phyloP scores from a whole-genome alignment of 2,888 invertebrate species.

The Endomychus coccineus region DNA sequence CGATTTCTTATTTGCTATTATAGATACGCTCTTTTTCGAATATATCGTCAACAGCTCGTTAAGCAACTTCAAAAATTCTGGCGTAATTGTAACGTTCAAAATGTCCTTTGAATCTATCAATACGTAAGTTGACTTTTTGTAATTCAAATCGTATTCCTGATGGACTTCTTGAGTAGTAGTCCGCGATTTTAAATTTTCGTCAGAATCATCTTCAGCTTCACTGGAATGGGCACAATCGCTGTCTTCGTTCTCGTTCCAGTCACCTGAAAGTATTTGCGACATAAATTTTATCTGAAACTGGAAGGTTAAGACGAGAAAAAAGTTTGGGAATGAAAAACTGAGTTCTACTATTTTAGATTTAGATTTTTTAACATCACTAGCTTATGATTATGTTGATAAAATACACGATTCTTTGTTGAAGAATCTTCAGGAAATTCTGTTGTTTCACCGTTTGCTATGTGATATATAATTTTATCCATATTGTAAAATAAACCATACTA shows the following conservation, averaged over 20 bases:
- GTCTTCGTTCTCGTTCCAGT: conserved; percentile 44
- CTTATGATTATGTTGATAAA: too few relatives aligned
- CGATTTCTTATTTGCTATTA: conserved; percentile 37
- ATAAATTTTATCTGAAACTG: too few relatives aligned
- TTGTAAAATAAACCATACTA: too few relatives aligned
- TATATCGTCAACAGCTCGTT: conserved; percentile 41
- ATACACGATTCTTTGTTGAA: too few relatives aligned
- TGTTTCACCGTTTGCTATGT: too few relatives aligned
- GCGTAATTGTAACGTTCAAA: conserved; percentile 62
- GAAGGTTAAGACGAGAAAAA: too few relatives aligned
- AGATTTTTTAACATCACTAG: too few relatives aligned
- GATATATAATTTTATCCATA: too few relatives aligned
- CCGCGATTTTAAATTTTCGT: conserved; percentile 28
- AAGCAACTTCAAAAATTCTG: conserved; percentile 51
- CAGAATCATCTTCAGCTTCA: conserved; percentile 43
- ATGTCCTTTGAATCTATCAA: conserved; percentile 60
- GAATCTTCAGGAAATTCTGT: too few relatives aligned
- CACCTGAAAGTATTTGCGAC: too few relatives aligned
- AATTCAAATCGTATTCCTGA: conserved; percentile 20
- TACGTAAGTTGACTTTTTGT: conserved; percentile 55
- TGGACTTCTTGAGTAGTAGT: conserved; percentile 18
- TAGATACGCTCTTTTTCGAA: conserved; percentile 41
- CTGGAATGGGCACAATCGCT: conserved; percentile 49
- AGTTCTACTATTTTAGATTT: too few relatives aligned
- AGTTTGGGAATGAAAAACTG: too few relatives aligned